Evolutionary conservation across 2,888 invertebrate species (phyloP).

Genomic region (Anagyrus pseudococci): DNA sequence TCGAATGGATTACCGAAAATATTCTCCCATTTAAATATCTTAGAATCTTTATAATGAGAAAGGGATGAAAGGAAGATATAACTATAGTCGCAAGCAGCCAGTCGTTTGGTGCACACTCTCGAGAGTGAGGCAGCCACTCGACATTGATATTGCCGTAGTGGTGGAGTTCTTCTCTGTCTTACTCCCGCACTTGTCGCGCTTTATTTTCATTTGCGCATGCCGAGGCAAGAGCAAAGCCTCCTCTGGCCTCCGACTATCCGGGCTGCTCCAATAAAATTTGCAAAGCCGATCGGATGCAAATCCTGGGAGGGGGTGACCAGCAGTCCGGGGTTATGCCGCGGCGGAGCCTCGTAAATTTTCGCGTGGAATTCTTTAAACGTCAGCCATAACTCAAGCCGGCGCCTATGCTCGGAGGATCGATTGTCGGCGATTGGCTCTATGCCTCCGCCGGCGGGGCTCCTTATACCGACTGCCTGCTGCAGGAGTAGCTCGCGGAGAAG

Average conservation of each 20-base stretch:
- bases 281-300: constrained; percentile 39
- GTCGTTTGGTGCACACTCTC: too few relatives aligned
- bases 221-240: too few relatives aligned
- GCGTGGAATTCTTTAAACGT: constrained; percentile 41
- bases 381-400: constrained; percentile 35
- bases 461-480: background rate
- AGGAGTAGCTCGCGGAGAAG: constrained; percentile 27
- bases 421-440: constrained; percentile 38
- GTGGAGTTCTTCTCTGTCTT: too few relatives aligned
- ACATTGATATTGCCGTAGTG: too few relatives aligned
- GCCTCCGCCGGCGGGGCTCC: background rate
- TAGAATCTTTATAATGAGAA: too few relatives aligned
- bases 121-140: too few relatives aligned
- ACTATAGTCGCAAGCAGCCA: too few relatives aligned
- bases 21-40: too few relatives aligned
- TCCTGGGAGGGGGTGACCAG: constrained; percentile 17
- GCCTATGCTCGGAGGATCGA: constrained; percentile 27
- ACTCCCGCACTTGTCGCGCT: background rate
- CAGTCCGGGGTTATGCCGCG: constrained; percentile 11
- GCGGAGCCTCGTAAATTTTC: constrained; percentile 37
- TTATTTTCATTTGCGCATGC: constrained; percentile 35
- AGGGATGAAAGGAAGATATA: too few relatives aligned
- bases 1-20: too few relatives aligned
- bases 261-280: constrained; percentile 31
- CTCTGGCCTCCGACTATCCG: background rate